A percentile compares a stretch with the other conserved stretches of the same genome.
These are phyloP conservation scores for Paedocypris micromegethes DNA, from an alignment of 2,797 vertebrate species.

Conservation along the genomic window DNA sequence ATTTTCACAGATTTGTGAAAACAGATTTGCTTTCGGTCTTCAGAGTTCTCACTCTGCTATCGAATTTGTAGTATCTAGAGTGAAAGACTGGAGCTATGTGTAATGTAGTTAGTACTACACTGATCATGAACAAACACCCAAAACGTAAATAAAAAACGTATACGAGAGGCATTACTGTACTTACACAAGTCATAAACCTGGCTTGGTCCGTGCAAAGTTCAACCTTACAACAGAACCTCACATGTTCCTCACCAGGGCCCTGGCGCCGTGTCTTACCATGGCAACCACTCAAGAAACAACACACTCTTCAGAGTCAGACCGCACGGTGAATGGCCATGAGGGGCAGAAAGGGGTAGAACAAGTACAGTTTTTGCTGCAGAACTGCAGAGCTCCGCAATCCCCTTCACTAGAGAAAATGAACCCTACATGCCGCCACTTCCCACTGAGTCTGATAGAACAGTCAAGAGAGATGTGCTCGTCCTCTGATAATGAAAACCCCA, in stretches of 20 bases:
- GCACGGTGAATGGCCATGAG: conserved; percentile 2
- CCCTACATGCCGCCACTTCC: conserved; percentile 2
- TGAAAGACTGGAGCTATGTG: too few species aligned
- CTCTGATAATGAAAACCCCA: conserved; percentile 29
- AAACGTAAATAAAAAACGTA: too few species aligned
- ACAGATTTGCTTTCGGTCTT: too few species aligned
- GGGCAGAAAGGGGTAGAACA: neutral
- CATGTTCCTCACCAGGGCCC: conserved; percentile 3
- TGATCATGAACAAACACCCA: too few species aligned
- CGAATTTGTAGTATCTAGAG: too few species aligned
- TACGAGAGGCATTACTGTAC: too few species aligned
- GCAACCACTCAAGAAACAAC: conserved; percentile 31
- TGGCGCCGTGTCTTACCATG: conserved; percentile 25
- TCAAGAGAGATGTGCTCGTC: conserved; percentile 23
- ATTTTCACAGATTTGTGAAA: too few species aligned
- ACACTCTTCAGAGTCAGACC: conserved; percentile 5
- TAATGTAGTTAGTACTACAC: too few species aligned
- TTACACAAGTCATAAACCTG: too few species aligned
- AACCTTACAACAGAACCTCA: too few species aligned
- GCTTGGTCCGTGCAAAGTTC: too few species aligned
- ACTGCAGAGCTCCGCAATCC: neutral
- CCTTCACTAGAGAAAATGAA: neutral
- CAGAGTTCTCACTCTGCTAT: too few species aligned
- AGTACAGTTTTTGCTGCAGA: conserved; percentile 5
- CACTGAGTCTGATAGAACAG: conserved; percentile 11